Conservation (phyloP, 37 sponge, comb jelly and placozoan species). For the Cliona cf. orientalis region DNA sequence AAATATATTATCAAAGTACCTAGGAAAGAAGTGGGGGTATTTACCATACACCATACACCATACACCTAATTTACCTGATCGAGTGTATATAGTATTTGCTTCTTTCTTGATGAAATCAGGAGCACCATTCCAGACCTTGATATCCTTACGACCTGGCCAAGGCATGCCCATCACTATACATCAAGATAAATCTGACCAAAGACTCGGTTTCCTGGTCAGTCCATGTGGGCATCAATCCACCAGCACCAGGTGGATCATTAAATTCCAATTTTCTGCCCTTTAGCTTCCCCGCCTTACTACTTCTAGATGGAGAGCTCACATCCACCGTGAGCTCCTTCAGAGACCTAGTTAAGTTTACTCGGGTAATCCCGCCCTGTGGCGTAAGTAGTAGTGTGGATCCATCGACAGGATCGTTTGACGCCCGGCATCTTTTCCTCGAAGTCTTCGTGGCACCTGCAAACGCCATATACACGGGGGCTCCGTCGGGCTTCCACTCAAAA, state of each 20-base stretch:
- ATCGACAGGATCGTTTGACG: neutral
- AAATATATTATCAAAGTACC: neutral
- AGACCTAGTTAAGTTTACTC: neutral
- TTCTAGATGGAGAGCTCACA: neutral
- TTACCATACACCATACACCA: too few species aligned
- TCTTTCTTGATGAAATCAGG: neutral
- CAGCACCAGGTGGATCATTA: neutral
- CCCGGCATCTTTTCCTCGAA: neutral
- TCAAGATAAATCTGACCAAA: neutral
- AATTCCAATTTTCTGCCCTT: neutral
- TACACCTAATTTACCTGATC: conserved; percentile 4
- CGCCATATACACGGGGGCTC: neutral
- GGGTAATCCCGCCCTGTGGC: neutral
- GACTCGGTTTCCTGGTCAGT: neutral
- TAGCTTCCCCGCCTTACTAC: neutral
- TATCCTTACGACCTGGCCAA: neutral
- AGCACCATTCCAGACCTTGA: neutral
- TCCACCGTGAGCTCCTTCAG: neutral
- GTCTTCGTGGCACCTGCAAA: neutral
- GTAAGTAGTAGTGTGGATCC: neutral
- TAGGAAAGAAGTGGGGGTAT: neutral
- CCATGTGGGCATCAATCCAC: neutral
- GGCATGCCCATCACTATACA: neutral
- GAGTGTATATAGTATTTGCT: neutral
- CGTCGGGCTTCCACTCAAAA: neutral